Conservation (phyloP, 2,113 vertebrate genomes). For the Fukomys damarensis region DNA sequence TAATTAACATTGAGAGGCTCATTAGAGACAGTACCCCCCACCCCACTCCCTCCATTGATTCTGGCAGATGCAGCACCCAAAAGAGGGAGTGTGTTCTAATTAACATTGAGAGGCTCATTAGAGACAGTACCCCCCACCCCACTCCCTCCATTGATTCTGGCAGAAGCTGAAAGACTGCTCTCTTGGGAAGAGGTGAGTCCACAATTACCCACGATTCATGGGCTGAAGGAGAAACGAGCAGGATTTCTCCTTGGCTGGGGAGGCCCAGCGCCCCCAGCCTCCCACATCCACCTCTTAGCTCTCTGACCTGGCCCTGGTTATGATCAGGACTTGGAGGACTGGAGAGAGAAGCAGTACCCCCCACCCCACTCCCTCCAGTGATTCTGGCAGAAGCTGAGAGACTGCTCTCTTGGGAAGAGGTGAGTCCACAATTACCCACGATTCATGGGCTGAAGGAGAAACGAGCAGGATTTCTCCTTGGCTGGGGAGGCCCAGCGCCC, state of each 20-base stretch:
- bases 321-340: neutral
- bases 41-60: neutral
- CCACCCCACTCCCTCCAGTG: neutral
- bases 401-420: slow-evolving; percentile 18
- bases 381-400: slow-evolving; percentile 41
- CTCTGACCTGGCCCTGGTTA: neutral
- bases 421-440: slow-evolving; percentile 5
- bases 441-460: neutral
- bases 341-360: too few species aligned
- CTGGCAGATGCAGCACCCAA: neutral
- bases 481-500: neutral
- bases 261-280: neutral
- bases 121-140: neutral
- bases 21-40: neutral
- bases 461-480: neutral
- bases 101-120: neutral
- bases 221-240: neutral
- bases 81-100: slow-evolving; percentile 33
- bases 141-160: neutral
- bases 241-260: neutral
- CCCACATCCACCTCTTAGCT: neutral
- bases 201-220: slow-evolving; percentile 33
- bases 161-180: slow-evolving; percentile 17
- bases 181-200: slow-evolving; percentile 7
- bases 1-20: neutral